phyloP scores from a whole-genome alignment of 2,888 invertebrate species.

The Ceriagrion tenellum region DNA sequence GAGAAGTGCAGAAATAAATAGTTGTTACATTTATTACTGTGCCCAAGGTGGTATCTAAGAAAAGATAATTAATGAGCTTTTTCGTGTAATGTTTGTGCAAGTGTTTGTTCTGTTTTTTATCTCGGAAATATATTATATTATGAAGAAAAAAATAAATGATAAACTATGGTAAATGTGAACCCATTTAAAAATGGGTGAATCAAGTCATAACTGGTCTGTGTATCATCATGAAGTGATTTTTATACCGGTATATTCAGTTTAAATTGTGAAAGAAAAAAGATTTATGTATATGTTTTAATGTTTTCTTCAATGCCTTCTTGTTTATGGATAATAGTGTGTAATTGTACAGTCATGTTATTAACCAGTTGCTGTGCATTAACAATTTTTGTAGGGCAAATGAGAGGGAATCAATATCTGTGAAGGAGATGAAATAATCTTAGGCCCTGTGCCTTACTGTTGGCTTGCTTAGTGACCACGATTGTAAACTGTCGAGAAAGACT shows the following conservation, averaged over 20 bases:
- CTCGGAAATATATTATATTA: constrained; percentile 70
- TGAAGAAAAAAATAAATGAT: constrained; percentile 68
- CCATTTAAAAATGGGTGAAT: constrained; percentile 70
- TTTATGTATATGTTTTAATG: constrained; percentile 59
- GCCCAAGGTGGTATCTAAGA: constrained; percentile 66
- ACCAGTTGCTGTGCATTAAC: constrained; percentile 66
- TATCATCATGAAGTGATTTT: constrained; percentile 71
- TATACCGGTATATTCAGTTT: constrained; percentile 71
- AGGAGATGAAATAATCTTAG: constrained; percentile 41
- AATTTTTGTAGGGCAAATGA: constrained; percentile 65
- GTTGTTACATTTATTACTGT: constrained; percentile 66
- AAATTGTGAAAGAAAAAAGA: constrained; percentile 62
- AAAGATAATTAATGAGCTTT: constrained; percentile 65
- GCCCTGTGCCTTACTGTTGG: constrained; percentile 51
- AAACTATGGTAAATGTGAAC: constrained; percentile 69
- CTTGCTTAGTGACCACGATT: constrained; percentile 45
- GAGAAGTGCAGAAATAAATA: constrained; percentile 63
- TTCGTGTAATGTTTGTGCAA: constrained; percentile 68
- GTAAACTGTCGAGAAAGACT: neutral
- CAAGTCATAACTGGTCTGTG: constrained; percentile 72
- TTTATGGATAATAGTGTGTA: constrained; percentile 68
- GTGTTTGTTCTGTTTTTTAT: constrained; percentile 69
- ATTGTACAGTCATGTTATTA: constrained; percentile 68
- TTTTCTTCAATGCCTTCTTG: constrained; percentile 65
- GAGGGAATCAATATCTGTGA: constrained; percentile 52